A percentile compares a stretch with the other conserved stretches of the same genome.
These are phyloP conservation scores for Calameuta idolon DNA, from an alignment of 2,888 invertebrate genomes.

Conservation along the genomic window DNA sequence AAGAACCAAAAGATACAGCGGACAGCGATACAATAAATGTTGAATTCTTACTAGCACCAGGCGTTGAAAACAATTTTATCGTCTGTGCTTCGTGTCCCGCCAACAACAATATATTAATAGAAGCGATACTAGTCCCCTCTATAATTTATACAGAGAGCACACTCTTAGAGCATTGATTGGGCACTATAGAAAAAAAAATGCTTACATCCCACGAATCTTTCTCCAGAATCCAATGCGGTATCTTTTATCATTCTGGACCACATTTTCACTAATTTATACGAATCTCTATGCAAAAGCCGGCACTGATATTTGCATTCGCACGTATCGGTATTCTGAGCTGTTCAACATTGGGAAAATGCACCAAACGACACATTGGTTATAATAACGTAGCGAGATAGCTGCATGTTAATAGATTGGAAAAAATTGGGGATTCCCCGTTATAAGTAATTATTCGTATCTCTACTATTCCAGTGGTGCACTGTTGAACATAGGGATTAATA, in stretches of 20 bases:
- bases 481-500: not conserved
- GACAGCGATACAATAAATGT: conserved; percentile 4
- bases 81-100: conserved; percentile 2
- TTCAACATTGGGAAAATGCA: not conserved
- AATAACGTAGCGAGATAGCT: not conserved
- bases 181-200: not conserved
- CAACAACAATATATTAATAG: conserved; percentile 12
- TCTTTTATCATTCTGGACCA: not conserved
- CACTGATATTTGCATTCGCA: not conserved
- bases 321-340: not conserved
- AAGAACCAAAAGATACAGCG: conserved; percentile 6
- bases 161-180: not conserved
- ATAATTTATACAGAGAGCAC: conserved; percentile 9
- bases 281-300: not conserved
- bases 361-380: not conserved
- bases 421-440: not conserved
- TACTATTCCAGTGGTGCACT: not conserved
- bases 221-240: not conserved
- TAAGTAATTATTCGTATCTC: not conserved
- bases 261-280: not conserved
- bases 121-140: conserved; percentile 16
- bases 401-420: not conserved
- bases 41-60: not conserved
- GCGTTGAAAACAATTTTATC: conserved; percentile 14
- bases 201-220: not conserved